Evolutionary conservation across 2,888 invertebrate genomes (phyloP).

Genomic region (Autographa pulchrina): DNA sequence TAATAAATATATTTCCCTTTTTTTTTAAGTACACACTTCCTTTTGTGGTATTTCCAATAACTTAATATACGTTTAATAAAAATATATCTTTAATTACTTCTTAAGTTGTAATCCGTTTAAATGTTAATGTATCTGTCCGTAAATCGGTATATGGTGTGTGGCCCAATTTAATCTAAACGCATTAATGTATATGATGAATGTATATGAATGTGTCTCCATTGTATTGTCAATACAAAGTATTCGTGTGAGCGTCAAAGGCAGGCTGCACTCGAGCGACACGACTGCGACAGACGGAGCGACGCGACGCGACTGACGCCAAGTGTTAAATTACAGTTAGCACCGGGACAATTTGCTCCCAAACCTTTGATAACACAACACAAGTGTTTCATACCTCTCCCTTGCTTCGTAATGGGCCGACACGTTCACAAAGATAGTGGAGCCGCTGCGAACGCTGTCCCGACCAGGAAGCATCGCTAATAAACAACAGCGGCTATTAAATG

Average conservation of each 20-base stretch:
- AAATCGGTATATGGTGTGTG: background rate
- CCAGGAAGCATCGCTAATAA: constrained; percentile 80
- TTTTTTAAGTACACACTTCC: background rate
- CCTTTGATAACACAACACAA: constrained; percentile 3
- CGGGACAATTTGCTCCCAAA: constrained; percentile 3
- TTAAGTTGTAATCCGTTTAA: background rate
- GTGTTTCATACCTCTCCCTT: background rate
- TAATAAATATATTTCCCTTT: background rate
- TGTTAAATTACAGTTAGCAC: constrained; percentile 14
- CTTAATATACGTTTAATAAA: no score
- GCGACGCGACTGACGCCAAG: background rate
- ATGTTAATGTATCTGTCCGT: background rate
- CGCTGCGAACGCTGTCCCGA: constrained; percentile 31
- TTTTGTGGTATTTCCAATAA: background rate
- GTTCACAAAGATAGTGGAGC: constrained; percentile 38
- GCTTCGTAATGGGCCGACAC: constrained; percentile 7
- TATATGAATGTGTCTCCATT: constrained; percentile 5
- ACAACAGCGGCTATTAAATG: constrained; percentile 81
- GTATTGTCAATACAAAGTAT: constrained; percentile 1
- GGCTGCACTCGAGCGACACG: background rate
- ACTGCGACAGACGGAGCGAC: background rate
- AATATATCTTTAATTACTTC: no score
- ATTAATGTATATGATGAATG: constrained; percentile 10
- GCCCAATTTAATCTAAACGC: constrained; percentile 10
- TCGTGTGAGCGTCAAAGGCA: background rate